Evolutionary conservation across 1,140 invertebrate species (phyloP), one percentile per base, ranked within the genome.

Genomic region (Sarcophaga bullata): DNA sequence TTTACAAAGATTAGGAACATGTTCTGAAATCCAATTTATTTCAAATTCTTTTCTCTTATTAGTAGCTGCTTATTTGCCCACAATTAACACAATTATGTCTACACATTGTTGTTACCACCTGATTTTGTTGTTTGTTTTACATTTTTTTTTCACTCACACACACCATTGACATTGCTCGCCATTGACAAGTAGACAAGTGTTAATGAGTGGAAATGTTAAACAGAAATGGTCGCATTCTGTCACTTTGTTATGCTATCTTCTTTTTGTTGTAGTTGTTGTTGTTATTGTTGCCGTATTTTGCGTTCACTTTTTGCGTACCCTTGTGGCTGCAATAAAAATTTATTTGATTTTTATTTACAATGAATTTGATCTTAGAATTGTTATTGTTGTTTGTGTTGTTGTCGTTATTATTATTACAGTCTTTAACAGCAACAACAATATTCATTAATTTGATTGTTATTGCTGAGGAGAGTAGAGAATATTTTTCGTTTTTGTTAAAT

Each of bases 291-390:
- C n/a, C n/a, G n/a, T n/a, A n/a, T n/a, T n/a, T n/a, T n/a, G n/a
- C n/a, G n/a, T n/a, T n/a, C n/a, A n/a, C n/a, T n/a, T n/a, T 1
- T 37, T 37, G 15, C 15, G n/a, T n/a, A 58, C 54, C n/a, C 54
- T 58, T 58, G 54, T 58, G 54, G 54, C 13, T 58, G 54, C 54
- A 58, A 58, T 58, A 58, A 58, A 58, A 58, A 13, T 58, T 58
- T 58, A 58, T 58, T 58, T 15, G 54, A 58, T 58, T 58, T 58
- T 58, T 58, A 58, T 58, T 37, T 37, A 58, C 15, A 13, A 58
- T 58, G 54, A 58, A 58, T 58, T 58, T 13, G 54, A n/a, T n/a
- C n/a, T 52, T 58, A n/a, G 54, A 58, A 58, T 58, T 58, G 54
- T 58, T 58, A 58, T 58, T 58, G 54, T 58, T n/a, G 54, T 58